These are phyloP conservation scores for Cryptotis parvus DNA, from an alignment of 2,113 vertebrate genomes.

Conservation along the genomic window DNA sequence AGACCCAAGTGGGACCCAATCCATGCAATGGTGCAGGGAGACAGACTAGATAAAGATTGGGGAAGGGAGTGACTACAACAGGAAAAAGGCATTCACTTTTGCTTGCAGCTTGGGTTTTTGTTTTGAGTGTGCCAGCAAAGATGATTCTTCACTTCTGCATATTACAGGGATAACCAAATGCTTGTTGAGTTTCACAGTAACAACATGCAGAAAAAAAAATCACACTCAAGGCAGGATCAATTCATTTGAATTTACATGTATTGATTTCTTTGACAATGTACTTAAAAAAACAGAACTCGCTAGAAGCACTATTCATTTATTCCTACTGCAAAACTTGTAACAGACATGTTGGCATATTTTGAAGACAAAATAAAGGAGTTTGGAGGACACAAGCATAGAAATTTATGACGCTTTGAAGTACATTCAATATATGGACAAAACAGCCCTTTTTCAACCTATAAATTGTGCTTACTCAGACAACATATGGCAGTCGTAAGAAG, in stretches of 20 bases:
- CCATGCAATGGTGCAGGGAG: not conserved
- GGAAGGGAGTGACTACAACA: not conserved
- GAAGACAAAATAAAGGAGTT: constrained; percentile 22
- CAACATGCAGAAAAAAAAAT: constrained; percentile 29
- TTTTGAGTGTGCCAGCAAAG: not conserved
- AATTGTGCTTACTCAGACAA: not conserved
- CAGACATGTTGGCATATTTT: not conserved
- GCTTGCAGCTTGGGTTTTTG: not conserved
- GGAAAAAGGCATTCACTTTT: not conserved
- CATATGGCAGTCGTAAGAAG: not conserved
- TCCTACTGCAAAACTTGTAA: constrained; percentile 4
- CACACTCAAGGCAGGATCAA: not conserved
- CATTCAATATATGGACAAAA: not conserved
- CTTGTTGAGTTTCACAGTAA: constrained; percentile 16
- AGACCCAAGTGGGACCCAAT: not conserved
- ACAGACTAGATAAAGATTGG: not conserved
- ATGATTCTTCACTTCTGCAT: not conserved
- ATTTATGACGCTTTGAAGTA: not conserved
- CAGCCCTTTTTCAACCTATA: not conserved
- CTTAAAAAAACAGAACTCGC: constrained; percentile 25
- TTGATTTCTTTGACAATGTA: constrained; percentile 36
- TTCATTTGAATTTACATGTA: not conserved
- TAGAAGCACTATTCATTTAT: constrained; percentile 38
- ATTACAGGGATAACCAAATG: not conserved
- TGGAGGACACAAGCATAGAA: not conserved